Evolutionary conservation across 2,113 vertebrate species (phyloP).

Genomic region (Carlito syrichta): DNA sequence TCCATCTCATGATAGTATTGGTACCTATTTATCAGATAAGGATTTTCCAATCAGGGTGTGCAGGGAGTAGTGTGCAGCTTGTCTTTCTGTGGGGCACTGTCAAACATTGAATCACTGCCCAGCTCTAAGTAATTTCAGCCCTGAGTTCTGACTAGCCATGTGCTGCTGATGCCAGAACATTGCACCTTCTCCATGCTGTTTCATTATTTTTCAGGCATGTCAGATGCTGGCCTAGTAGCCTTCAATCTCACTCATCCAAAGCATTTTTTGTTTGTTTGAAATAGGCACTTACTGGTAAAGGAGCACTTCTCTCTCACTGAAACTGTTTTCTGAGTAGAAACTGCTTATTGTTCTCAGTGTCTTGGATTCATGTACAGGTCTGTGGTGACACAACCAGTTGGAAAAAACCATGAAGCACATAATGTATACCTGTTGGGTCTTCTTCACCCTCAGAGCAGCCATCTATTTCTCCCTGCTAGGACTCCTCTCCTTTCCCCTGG

Average conservation of each 20-base stretch:
- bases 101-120: background rate
- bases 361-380: no score
- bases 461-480: background rate
- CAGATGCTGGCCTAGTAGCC: background rate
- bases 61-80: no score
- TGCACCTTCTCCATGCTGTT: no score
- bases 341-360: background rate
- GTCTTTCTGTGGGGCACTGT: background rate
- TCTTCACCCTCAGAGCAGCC: background rate
- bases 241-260: background rate
- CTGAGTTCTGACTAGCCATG: background rate
- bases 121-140: background rate
- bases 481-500: background rate
- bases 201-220: background rate
- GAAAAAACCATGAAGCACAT: background rate
- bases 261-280: background rate
- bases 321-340: background rate
- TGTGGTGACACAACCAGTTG: background rate
- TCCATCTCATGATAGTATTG: background rate
- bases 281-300: background rate
- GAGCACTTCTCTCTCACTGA: background rate
- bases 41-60: background rate
- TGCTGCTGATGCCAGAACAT: accelerated
- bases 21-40: background rate
- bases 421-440: background rate